Percentiles rank a stretch among this genome's conserved stretches.
Conservation (phyloP, 53 echinoderm and acorn worm species). For the Apostichopus leukothele region DNA sequence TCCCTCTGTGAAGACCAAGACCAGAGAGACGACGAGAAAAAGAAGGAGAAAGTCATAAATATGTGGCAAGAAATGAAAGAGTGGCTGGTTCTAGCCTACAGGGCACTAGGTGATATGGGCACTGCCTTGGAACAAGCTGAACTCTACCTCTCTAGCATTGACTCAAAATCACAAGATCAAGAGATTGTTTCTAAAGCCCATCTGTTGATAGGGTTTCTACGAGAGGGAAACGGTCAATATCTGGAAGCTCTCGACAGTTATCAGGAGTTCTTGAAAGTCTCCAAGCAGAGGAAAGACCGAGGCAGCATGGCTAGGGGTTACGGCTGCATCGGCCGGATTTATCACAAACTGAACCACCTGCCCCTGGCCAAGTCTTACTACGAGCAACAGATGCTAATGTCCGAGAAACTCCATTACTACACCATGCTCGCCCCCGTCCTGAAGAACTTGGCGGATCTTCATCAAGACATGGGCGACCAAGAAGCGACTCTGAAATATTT, state of each 20-base stretch:
- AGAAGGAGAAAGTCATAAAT: background rate
- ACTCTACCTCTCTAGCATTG: slow-evolving; percentile 43
- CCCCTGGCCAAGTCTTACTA: slow-evolving; percentile 76
- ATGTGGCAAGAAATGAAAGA: slow-evolving; percentile 69
- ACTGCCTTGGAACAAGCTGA: slow-evolving; percentile 73
- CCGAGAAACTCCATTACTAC: slow-evolving; percentile 70
- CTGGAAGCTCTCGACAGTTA: slow-evolving; percentile 75
- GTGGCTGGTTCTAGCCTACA: slow-evolving; percentile 66
- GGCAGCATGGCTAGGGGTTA: slow-evolving; percentile 85
- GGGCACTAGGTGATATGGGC: slow-evolving; percentile 65
- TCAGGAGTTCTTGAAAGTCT: slow-evolving; percentile 66
- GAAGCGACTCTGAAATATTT: slow-evolving; percentile 71
- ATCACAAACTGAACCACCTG: slow-evolving; percentile 71
- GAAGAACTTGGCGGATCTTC: slow-evolving; percentile 68
- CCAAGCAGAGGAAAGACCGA: slow-evolving; percentile 71
- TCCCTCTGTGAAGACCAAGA: slow-evolving; percentile 65
- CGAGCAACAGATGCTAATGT: slow-evolving; percentile 76
- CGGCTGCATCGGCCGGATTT: slow-evolving; percentile 77
- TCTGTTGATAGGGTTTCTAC: slow-evolving; percentile 67
- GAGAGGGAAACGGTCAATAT: slow-evolving; percentile 70
- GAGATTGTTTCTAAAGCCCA: slow-evolving; percentile 72
- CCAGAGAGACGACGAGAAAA: background rate
- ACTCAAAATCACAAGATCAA: slow-evolving; percentile 38
- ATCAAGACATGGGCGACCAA: slow-evolving; percentile 52
- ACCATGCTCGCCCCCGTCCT: slow-evolving; percentile 71